Evolutionary conservation across 23 tunicate species (phyloP).

Genomic region (Diplosoma virens): DNA sequence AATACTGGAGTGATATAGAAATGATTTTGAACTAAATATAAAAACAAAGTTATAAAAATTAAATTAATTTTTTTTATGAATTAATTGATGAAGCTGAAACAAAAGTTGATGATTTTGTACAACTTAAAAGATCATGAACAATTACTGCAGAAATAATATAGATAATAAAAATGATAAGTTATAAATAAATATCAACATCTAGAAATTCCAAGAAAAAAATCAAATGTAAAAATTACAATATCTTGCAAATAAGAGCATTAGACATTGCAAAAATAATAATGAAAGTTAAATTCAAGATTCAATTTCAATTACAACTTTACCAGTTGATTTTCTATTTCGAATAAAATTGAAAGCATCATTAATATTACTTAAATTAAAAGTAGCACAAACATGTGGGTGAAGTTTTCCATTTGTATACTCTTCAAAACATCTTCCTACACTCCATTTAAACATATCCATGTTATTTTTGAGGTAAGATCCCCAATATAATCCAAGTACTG

Average conservation of each 20-base stretch:
- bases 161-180: too few relatives aligned
- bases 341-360: slow-evolving; percentile 75
- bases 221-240: not conserved
- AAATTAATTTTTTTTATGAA: too few relatives aligned
- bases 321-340: slow-evolving; percentile 65
- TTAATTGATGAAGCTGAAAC: too few relatives aligned
- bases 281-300: too few relatives aligned
- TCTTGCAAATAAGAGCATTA: too few relatives aligned
- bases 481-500: slow-evolving; percentile 80
- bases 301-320: slow-evolving; percentile 75
- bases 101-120: too few relatives aligned
- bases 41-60: too few relatives aligned
- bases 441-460: slow-evolving; percentile 36
- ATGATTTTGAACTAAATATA: too few relatives aligned
- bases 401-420: slow-evolving; percentile 44
- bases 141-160: too few relatives aligned
- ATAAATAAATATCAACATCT: not conserved
- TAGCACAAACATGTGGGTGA: slow-evolving; percentile 53
- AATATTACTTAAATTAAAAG: slow-evolving; percentile 69
- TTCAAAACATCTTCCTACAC: slow-evolving; percentile 9
- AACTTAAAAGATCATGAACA: too few relatives aligned
- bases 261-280: too few relatives aligned
- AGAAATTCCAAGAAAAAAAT: not conserved
- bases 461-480: slow-evolving; percentile 45
- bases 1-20: too few relatives aligned